Percentiles rank a stretch among this genome's conserved stretches.
phyloP scores from a whole-genome alignment of 2,888 invertebrate genomes.

The Pseudococcus jackbeardsleyi region DNA sequence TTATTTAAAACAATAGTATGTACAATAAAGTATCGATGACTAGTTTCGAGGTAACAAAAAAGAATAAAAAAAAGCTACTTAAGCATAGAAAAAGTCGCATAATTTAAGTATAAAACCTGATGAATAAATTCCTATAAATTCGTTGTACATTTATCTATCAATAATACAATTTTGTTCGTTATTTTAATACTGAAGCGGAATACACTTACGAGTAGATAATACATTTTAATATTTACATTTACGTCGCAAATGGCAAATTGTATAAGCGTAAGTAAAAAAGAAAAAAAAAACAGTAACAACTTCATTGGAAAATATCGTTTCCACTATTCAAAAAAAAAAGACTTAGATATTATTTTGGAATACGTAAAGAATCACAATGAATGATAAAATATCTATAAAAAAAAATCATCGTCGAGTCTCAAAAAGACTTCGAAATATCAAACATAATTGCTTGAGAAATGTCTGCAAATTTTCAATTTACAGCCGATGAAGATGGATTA shows the following conservation, averaged over 20 bases:
- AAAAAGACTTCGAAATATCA: not conserved
- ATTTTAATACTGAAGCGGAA: not conserved
- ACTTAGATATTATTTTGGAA: not conserved
- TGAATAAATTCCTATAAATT: not conserved
- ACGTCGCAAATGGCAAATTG: not conserved
- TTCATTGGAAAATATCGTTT: not conserved
- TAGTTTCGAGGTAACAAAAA: constrained; percentile 33
- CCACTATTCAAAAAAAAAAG: not conserved
- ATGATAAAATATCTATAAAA: not conserved
- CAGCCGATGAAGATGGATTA: constrained; percentile 9
- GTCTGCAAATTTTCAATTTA: not conserved
- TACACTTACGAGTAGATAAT: not conserved
- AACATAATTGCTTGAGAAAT: too few relatives aligned
- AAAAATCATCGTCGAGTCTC: not conserved
- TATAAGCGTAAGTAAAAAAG: not conserved
- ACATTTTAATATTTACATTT: not conserved
- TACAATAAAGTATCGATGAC: not conserved
- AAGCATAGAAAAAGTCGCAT: not conserved
- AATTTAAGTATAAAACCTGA: not conserved
- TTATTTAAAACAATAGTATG: not conserved
- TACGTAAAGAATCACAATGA: constrained; percentile 3
- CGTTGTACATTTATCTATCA: too few relatives aligned
- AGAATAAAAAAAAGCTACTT: not conserved
- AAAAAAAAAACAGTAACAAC: not conserved
- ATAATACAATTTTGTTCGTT: not conserved